Evolutionary conservation across 2,113 vertebrate species (phyloP).

Genomic region (Vombatus ursinus): DNA sequence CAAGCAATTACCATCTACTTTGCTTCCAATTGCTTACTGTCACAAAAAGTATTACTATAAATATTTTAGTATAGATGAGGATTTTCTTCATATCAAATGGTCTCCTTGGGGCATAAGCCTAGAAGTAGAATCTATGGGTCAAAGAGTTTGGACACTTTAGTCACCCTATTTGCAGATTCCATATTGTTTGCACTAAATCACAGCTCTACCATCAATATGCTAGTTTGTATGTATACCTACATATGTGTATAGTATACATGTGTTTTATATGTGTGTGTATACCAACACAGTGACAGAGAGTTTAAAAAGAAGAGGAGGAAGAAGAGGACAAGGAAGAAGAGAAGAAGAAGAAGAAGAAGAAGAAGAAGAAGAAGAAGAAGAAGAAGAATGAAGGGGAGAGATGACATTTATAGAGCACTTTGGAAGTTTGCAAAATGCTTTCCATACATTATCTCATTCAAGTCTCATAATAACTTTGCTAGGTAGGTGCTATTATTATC

Average conservation of each 20-base stretch:
- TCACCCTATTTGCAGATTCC: neutral
- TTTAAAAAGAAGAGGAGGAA: neutral
- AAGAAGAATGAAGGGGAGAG: too few relatives aligned
- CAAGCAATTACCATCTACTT: neutral
- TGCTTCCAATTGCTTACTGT: neutral
- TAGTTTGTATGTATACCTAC: neutral
- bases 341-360: neutral
- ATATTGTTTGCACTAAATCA: neutral
- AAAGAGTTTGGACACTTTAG: neutral
- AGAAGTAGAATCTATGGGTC: neutral
- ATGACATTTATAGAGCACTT: neutral
- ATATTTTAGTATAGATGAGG: neutral
- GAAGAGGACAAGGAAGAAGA: too few relatives aligned
- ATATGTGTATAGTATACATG: neutral
- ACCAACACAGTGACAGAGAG: neutral
- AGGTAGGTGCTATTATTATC: neutral
- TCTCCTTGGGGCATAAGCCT: neutral
- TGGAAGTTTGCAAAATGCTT: neutral
- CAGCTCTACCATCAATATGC: neutral
- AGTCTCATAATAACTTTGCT: neutral
- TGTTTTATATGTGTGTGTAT: too few relatives aligned
- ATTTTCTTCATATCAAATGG: neutral
- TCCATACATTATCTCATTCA: neutral
- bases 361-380: neutral
- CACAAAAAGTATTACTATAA: neutral